Evolutionary conservation across 2,113 vertebrate species (phyloP).

Genomic region (Eulacestoma nigropectus): DNA sequence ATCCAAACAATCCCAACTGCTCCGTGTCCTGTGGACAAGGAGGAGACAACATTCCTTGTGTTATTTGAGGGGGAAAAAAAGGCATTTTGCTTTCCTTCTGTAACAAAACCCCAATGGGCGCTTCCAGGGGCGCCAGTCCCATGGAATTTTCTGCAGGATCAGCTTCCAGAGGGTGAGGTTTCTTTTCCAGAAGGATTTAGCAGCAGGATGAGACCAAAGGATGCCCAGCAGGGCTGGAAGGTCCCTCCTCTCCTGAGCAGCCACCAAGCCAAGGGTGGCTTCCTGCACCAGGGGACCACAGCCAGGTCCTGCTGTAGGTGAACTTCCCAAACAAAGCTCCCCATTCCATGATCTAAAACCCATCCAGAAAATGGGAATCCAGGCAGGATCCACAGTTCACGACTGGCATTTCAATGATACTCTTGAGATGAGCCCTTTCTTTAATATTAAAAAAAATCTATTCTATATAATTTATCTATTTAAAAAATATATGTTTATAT

Average conservation of each 20-base stretch:
- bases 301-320: not conserved
- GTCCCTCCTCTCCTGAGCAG: not conserved
- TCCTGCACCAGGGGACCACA: not conserved
- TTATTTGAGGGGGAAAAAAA: not conserved
- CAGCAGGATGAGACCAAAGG: not conserved
- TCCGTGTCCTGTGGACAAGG: conserved; percentile 30
- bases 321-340: not conserved
- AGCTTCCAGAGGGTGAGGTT: not conserved
- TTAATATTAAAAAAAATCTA: no score
- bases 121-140: not conserved
- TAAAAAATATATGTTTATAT: no score
- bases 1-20: not conserved
- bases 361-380: not conserved
- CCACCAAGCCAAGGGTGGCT: not conserved
- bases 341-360: not conserved
- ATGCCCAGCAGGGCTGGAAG: not conserved
- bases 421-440: not conserved
- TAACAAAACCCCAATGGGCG: not conserved
- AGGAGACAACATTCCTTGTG: not conserved
- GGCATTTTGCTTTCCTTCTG: not conserved
- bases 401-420: not conserved
- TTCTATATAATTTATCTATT: no score
- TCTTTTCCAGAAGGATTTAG: not conserved
- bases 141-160: not conserved
- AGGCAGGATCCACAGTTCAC: not conserved